These are phyloP conservation scores for Cathartes aura DNA, from an alignment of 2,113 vertebrate species.

Conservation along the genomic window DNA sequence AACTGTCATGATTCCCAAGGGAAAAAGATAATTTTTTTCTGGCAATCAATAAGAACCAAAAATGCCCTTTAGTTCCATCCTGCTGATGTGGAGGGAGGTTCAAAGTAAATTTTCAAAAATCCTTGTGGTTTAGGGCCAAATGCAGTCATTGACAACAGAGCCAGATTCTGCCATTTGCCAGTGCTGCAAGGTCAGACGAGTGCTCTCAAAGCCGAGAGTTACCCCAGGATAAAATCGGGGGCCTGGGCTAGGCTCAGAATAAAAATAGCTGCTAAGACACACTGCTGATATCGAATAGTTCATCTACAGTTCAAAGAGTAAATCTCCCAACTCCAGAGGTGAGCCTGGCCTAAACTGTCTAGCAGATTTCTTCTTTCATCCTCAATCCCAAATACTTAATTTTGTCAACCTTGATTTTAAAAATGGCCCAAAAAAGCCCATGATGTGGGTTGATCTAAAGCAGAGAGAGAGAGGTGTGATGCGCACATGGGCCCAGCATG, in stretches of 20 bases:
- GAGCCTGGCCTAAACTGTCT: not conserved
- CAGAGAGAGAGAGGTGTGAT: not conserved
- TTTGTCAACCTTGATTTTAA: not conserved
- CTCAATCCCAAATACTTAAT: not conserved
- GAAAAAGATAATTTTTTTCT: not conserved
- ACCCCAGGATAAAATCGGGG: not conserved
- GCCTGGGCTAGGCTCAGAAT: not conserved
- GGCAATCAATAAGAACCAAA: not conserved
- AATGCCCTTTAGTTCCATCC: not conserved
- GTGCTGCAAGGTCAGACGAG: not conserved
- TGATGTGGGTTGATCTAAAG: not conserved
- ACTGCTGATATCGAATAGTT: not conserved
- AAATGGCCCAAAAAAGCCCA: not conserved
- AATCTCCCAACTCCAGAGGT: not conserved
- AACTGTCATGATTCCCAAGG: not conserved
- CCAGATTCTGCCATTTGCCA: not conserved
- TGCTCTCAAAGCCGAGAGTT: fast-evolving
- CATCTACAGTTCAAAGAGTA: not conserved
- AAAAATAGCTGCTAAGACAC: not conserved
- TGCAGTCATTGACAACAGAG: not conserved
- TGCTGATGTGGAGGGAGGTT: not conserved
- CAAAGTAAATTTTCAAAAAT: not conserved
- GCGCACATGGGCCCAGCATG: not conserved
- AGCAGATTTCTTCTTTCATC: not conserved
- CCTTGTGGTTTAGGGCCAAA: not conserved